Evolutionary conservation across 2,797 vertebrate species (phyloP).

Genomic region (Halcyon leucocephala): DNA sequence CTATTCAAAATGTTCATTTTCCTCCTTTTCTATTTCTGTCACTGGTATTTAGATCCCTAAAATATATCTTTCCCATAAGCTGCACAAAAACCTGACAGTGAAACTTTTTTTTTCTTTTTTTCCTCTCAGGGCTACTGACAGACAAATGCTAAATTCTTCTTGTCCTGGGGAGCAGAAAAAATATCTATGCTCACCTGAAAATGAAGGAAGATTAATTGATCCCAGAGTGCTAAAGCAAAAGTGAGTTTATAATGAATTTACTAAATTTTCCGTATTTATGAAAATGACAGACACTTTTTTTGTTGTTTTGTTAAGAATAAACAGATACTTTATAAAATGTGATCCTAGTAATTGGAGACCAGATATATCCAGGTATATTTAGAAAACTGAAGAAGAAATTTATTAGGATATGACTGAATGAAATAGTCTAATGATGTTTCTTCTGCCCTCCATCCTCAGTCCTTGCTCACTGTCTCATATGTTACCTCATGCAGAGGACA

Average conservation of each 20-base stretch:
- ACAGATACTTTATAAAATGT: background rate
- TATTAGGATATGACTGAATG: background rate
- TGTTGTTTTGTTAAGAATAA: background rate
- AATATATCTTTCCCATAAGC: background rate
- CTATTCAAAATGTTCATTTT: background rate
- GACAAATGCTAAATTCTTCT: background rate
- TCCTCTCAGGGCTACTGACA: background rate
- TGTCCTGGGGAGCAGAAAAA: background rate
- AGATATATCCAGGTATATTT: background rate
- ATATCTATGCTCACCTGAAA: background rate
- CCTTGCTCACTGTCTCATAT: background rate
- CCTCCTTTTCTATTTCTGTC: background rate
- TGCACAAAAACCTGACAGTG: background rate
- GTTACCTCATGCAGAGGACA: background rate
- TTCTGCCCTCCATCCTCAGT: background rate
- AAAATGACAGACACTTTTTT: background rate
- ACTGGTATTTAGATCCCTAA: background rate
- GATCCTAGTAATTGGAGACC: background rate
- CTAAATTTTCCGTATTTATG: background rate
- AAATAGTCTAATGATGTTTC: background rate
- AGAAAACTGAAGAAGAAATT: background rate
- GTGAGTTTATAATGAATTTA: conserved; percentile 22
- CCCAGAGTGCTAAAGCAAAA: conserved; percentile 76
- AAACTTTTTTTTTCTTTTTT: background rate
- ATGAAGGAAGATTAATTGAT: conserved; percentile 53